phyloP scores from a whole-genome alignment of 2,888 invertebrate genomes.

The Epicampocera succincta region DNA sequence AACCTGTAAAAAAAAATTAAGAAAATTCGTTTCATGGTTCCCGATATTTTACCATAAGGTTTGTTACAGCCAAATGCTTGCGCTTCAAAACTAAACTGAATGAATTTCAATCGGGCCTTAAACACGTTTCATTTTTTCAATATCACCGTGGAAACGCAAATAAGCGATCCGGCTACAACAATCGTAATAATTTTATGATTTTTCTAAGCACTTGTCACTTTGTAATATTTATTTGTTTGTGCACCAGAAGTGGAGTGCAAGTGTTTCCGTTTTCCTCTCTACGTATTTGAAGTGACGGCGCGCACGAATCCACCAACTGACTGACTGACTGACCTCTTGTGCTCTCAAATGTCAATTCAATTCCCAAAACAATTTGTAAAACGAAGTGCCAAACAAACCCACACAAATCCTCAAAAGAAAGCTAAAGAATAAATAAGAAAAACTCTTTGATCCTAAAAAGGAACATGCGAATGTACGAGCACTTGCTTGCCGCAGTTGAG shows the following conservation, averaged over 20 bases:
- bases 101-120: too few relatives aligned
- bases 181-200: constrained; percentile 16
- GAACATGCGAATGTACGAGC: neutral
- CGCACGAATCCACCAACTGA: constrained; percentile 5
- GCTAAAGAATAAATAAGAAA: constrained; percentile 5
- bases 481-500: constrained; percentile 24
- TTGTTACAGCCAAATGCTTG: too few relatives aligned
- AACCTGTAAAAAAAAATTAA: too few relatives aligned
- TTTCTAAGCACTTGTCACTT: constrained; percentile 48
- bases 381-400: constrained; percentile 50
- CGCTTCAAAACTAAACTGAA: too few relatives aligned
- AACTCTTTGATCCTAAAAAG: constrained; percentile 44
- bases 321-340: constrained; percentile 50
- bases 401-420: neutral
- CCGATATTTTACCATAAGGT: too few relatives aligned
- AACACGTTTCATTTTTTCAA: too few relatives aligned
- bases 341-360: constrained; percentile 71
- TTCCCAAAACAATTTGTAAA: constrained; percentile 78
- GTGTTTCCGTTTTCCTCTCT: constrained; percentile 56
- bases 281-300: constrained; percentile 12
- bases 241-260: constrained; percentile 33
- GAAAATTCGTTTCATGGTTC: too few relatives aligned
- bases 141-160: too few relatives aligned
- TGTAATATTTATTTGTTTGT: constrained; percentile 21
- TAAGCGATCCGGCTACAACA: neutral